Percentiles rank a stretch among this genome's conserved stretches.
These are phyloP conservation scores for Grammomys dolichurus DNA, from an alignment of 2,113 vertebrate genomes.

Conservation along the genomic window DNA sequence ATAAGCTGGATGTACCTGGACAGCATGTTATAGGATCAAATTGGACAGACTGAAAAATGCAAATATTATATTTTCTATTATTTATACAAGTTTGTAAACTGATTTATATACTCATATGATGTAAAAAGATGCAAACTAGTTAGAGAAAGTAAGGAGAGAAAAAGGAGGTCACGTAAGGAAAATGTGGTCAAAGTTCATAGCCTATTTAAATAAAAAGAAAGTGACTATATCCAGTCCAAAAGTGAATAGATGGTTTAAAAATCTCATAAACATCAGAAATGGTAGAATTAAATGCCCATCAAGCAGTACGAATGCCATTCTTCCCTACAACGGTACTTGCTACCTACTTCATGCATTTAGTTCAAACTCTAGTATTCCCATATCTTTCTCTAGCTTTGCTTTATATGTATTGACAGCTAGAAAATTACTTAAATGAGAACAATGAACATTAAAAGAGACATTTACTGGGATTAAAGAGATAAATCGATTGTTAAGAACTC, in stretches of 20 bases:
- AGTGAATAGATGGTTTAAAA: background rate
- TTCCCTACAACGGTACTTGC: background rate
- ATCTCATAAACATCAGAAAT: background rate
- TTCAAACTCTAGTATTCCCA: background rate
- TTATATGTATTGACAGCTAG: background rate
- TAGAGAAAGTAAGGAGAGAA: too few species aligned
- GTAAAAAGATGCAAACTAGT: background rate
- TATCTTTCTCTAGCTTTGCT: background rate
- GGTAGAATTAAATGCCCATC: background rate
- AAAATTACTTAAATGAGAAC: background rate
- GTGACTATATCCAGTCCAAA: background rate
- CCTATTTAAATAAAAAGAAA: background rate
- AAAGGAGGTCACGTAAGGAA: background rate
- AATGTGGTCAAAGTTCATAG: background rate
- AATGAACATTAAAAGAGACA: background rate
- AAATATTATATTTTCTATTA: background rate
- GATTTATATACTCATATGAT: background rate
- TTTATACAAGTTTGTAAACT: background rate
- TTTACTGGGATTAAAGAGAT: background rate
- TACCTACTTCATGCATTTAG: background rate
- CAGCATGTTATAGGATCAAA: background rate
- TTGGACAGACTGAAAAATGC: background rate
- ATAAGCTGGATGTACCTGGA: background rate
- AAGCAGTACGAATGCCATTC: background rate
- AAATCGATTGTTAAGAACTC: background rate